Evolutionary conservation across 2,113 vertebrate genomes (phyloP), one percentile per base, ranked within the genome.

Genomic region (Erinaceus europaeus): DNA sequence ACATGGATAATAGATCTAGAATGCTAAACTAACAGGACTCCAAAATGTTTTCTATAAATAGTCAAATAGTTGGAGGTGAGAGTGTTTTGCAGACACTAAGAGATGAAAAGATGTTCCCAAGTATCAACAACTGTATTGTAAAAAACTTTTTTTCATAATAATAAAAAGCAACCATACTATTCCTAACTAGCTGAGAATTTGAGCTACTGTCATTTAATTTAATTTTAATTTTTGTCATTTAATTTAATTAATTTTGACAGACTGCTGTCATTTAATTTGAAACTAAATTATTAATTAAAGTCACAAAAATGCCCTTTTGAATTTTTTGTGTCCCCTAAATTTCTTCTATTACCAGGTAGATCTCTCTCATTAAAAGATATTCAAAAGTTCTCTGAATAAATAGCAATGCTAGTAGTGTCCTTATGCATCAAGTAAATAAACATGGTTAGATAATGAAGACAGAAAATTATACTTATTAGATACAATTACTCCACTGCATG

Each of bases 31-130:
- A 91, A 86, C 38, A 89, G 75, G 32, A 89, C 52, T 89, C 78
- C 10, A 87, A 84, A 86, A 93, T 46, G 90, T 42, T 9, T 90
- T 86, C 52, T 91, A 93, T 42, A 94, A 91, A 90, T 90, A 91
- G 59, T 57, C 17, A n/a, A n/a, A n/a, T n/a, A n/a, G n/a, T n/a
- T n/a, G n/a, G n/a, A n/a, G n/a, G n/a, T n/a, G n/a, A n/a, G n/a
- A n/a, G n/a, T n/a, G n/a, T n/a, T n/a, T n/a, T n/a, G n/a, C n/a
- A n/a, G n/a, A n/a, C n/a, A n/a, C n/a, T n/a, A n/a, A n/a, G n/a
- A n/a, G n/a, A n/a, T n/a, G n/a, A n/a, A n/a, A n/a, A n/a, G n/a
- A n/a, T n/a, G n/a, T n/a, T n/a, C n/a, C n/a, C n/a, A n/a, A n/a
- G n/a, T n/a, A n/a, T n/a, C n/a, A n/a, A n/a, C n/a, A n/a, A n/a